Conservation (phyloP, 2,113 vertebrate species). For the Atherinomorus stipes region DNA sequence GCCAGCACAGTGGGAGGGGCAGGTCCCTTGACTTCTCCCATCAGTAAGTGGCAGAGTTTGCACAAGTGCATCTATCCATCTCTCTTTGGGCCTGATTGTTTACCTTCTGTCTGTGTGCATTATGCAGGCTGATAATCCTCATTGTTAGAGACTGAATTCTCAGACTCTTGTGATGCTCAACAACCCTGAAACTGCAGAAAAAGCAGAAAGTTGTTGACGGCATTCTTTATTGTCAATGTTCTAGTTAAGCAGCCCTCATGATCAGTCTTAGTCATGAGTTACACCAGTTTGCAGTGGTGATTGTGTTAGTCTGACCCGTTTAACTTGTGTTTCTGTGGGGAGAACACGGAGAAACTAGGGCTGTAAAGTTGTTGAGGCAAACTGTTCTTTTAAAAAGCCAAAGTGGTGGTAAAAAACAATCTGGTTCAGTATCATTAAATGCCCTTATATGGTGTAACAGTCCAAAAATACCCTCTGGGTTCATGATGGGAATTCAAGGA, state of each 20-base stretch:
- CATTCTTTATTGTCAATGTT: slow-evolving; percentile 48
- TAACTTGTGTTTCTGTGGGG: slow-evolving; percentile 3
- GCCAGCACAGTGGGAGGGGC: slow-evolving; percentile 88
- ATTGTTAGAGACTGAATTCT: slow-evolving; percentile 62
- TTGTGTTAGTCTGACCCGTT: slow-evolving; percentile 35
- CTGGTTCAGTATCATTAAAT: slow-evolving; percentile 44
- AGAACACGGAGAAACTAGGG: slow-evolving; percentile 31
- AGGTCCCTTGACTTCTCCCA: slow-evolving; percentile 88
- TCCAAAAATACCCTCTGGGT: slow-evolving; percentile 59
- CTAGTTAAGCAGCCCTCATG: slow-evolving; percentile 53
- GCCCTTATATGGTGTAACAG: slow-evolving; percentile 61
- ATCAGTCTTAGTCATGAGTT: slow-evolving; percentile 45
- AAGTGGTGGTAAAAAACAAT: slow-evolving; percentile 60
- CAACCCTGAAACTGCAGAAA: slow-evolving; percentile 58
- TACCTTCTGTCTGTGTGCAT: slow-evolving; percentile 35
- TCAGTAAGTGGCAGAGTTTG: slow-evolving; percentile 67
- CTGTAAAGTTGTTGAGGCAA: slow-evolving; percentile 29
- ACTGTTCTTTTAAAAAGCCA: slow-evolving; percentile 38
- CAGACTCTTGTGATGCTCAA: slow-evolving; percentile 68
- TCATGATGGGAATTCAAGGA: slow-evolving; percentile 42
- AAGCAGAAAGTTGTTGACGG: slow-evolving; percentile 63
- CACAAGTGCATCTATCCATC: slow-evolving; percentile 27
- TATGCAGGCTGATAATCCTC: slow-evolving; percentile 66
- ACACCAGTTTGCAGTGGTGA: slow-evolving; percentile 48
- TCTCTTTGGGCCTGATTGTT: slow-evolving; percentile 38